Evolutionary conservation across 2,113 vertebrate species (phyloP), one percentile per base, ranked within the genome.

Genomic region (Choloepus hoffmanni): DNA sequence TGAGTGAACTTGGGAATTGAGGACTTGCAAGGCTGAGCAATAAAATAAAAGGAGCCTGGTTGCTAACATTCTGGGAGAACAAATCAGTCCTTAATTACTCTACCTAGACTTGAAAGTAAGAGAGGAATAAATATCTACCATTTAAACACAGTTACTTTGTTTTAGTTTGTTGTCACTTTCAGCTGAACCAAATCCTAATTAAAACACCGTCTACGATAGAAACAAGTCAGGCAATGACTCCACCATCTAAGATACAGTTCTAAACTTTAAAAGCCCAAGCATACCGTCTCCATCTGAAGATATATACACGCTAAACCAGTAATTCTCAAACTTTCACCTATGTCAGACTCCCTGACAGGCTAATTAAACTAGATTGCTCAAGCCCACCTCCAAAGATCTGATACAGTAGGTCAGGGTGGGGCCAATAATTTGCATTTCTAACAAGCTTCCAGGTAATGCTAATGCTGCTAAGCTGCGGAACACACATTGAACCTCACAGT

Each of bases 341-440:
- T 19, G 26, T 89, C 19, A 48, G 33, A 91, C 94, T 78, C 73
- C 77, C n/a, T 10, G 14, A 30, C 74, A 30, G 15, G 58, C 82
- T 89, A 65, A 15, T 83, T 72, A 85, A 92, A 92, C 50, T 11
- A 72, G 28, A 67, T 2, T 70, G 53, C 72, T 76, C 40, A 36
- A 85, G 21, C 1, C 30, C 8, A 33, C 12, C 33, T 65, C 23
- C 16, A 68, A 85, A 90, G 43, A 78, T 85, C 55, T 88, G 55
- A 93, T 40, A 82, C 67, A 53, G 55, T 70, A 85, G 85, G 48
- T 83, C 73, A 65, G 12, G 1, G 3, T 68, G 30, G 14, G 30
- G 10, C 7, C 5, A 23, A 90, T 40, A 73, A 97, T 95, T 68
- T 92, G 48, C 76, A 70, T 84, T 96, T 90, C 60, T 79, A 58